Conservation (phyloP, 2,888 invertebrate species). For the Nipponacmea schrenckii region DNA sequence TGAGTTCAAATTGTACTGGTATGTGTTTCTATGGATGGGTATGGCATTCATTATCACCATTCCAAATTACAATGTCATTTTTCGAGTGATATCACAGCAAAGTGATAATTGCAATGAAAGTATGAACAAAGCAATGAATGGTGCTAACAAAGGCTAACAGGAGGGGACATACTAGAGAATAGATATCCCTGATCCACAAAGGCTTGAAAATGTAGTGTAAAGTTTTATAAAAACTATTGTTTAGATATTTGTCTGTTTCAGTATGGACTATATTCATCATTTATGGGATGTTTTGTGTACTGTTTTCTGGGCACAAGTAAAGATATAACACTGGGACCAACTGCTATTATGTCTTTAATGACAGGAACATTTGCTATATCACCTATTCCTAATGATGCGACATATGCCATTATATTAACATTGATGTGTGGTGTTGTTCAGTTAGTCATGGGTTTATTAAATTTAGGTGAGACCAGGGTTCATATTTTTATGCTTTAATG, state of each 20-base stretch:
- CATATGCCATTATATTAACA: slow-evolving; percentile 63
- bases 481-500: no score
- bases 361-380: slow-evolving; percentile 71
- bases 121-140: no score
- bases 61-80: no score
- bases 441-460: slow-evolving; percentile 62
- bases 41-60: no score
- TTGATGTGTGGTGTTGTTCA: slow-evolving; percentile 64
- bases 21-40: background rate
- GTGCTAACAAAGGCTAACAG: no score
- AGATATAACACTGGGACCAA: slow-evolving; percentile 92
- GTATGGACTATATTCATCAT: slow-evolving; percentile 94
- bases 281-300: slow-evolving; percentile 90
- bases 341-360: slow-evolving; percentile 90
- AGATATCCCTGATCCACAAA: no score
- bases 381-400: slow-evolving; percentile 47
- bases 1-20: no score
- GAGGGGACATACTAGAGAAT: no score
- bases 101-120: no score
- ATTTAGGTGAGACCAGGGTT: slow-evolving; percentile 55
- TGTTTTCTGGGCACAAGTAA: slow-evolving; percentile 90
- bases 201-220: no score
- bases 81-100: no score
- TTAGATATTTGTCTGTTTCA: slow-evolving; percentile 67
- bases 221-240: no score